Conservation (phyloP, 2,888 invertebrate species). For the Hyppa rectilinea region DNA sequence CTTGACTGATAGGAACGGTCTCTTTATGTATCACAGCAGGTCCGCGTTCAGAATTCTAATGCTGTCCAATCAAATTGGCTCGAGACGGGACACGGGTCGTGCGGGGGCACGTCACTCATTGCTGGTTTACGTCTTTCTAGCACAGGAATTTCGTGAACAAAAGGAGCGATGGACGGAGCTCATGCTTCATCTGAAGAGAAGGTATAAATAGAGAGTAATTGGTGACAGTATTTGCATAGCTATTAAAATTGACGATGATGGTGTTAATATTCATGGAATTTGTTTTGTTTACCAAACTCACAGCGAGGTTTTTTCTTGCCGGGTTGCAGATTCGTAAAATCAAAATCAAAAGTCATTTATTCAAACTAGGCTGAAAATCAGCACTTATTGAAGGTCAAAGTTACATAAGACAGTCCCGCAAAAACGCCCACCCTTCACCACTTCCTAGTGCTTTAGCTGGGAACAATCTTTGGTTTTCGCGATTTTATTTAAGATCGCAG, state of each 20-base stretch:
- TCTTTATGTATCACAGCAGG: constrained; percentile 69
- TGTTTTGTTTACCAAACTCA: constrained; percentile 12
- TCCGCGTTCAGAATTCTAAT: constrained; percentile 68
- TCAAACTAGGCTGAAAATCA: no score
- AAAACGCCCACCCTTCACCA: no score
- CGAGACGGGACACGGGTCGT: neutral
- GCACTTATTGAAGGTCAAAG: no score
- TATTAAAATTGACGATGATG: constrained; percentile 51
- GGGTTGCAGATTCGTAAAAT: neutral
- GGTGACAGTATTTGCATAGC: constrained; percentile 61
- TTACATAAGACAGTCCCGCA: no score
- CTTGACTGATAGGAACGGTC: constrained; percentile 66
- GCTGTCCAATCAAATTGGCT: constrained; percentile 32
- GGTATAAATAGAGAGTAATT: constrained; percentile 34
- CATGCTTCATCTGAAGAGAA: constrained; percentile 6
- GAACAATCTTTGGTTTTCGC: constrained; percentile 4
- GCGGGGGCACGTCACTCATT: constrained; percentile 2
- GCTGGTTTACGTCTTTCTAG: neutral
- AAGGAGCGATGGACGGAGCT: constrained; percentile 15
- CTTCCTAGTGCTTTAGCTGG: no score
- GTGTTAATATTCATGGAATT: constrained; percentile 64
- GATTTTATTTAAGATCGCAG: neutral
- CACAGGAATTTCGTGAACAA: neutral
- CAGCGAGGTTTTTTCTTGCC: neutral
- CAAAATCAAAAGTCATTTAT: no score